Evolutionary conservation across 1,140 invertebrate genomes (phyloP), one percentile per base, ranked within the genome.

Genomic region (Ceratoteleas bidentatus): DNA sequence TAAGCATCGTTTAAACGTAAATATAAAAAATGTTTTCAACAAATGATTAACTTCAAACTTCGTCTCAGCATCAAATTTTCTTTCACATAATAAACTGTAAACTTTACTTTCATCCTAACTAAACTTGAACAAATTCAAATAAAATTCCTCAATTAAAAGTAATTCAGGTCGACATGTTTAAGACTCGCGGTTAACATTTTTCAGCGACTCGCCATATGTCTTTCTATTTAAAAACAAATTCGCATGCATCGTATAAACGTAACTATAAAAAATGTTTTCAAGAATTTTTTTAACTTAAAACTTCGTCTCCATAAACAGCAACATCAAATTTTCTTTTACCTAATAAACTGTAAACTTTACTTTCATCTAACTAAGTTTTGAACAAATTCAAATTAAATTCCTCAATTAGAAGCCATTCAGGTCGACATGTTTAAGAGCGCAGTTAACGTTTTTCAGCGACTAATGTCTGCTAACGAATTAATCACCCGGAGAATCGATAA

Each of bases 361-460:
- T 10, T 43, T 43, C n/a, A 43, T 43, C 6, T 43, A 9, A 43
- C 9, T n/a, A 43, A 6, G n/a, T n/a, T n/a, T n/a, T n/a, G n/a
- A n/a, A n/a, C 6, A 4, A 24, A 24, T 43, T 43, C 8, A 1
- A 43, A 43, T 43, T 43, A 43, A 43, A 10, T 1, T 7, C 13
- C 6, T 11, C 11, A 7, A 11, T 62, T 14, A 34, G 33, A 62
- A 50, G 45, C 49, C 60, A 50, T 62, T 62, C 15, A 62, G 60
- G 60, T 49, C 45, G 60, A 34, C 32, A 14, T 50, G 50, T 49
- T 62, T 62, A 62, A 49, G 15, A 33, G 50, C 45, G 45, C 43
- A 49, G 49, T 62, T 62, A 62, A n/a, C 45, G 60, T 62, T 62
- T 62, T 62, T 62, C 49, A 32, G 43, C 14, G 33, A 62, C 24